Conservation (phyloP, 2,113 vertebrate genomes). For the Poeciliopsis prolifica region DNA sequence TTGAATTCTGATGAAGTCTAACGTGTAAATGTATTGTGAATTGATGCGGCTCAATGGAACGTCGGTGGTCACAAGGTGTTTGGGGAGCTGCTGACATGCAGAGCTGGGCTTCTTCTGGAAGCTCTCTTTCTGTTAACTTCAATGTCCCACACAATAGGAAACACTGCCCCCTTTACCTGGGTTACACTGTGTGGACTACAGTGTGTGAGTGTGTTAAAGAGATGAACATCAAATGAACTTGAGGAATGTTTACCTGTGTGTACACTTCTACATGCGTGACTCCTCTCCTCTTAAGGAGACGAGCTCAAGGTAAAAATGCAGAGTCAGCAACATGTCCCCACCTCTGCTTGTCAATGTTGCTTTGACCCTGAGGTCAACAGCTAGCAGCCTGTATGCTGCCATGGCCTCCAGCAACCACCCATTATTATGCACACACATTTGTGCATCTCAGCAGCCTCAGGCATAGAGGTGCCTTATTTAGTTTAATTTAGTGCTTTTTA, state of each 20-base stretch:
- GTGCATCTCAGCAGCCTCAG: neutral
- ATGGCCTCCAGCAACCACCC: conserved; percentile 26
- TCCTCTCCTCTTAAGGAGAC: conserved; percentile 22
- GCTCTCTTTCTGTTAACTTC: conserved; percentile 60
- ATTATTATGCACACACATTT: neutral
- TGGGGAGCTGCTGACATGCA: conserved; percentile 44
- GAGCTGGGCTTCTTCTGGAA: conserved; percentile 34
- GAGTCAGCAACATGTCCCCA: conserved; percentile 69
- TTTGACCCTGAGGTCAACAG: conserved; percentile 54
- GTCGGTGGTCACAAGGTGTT: conserved; percentile 23
- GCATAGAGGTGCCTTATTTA: neutral
- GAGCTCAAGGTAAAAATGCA: conserved; percentile 70
- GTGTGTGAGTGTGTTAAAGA: neutral
- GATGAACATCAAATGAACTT: conserved; percentile 23
- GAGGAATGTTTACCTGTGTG: conserved; percentile 17
- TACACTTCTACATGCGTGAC: conserved; percentile 1
- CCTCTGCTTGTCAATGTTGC: conserved; percentile 62
- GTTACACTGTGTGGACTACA: conserved; percentile 1
- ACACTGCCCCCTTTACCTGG: conserved; percentile 9
- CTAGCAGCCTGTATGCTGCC: conserved; percentile 56
- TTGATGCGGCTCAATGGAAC: neutral
- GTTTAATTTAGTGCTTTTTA: neutral
- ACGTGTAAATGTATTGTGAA: conserved; percentile 2
- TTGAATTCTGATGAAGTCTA: neutral
- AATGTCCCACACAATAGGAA: conserved; percentile 47